Evolutionary conservation across 2,113 vertebrate genomes (phyloP).

Genomic region (Chauna torquata): DNA sequence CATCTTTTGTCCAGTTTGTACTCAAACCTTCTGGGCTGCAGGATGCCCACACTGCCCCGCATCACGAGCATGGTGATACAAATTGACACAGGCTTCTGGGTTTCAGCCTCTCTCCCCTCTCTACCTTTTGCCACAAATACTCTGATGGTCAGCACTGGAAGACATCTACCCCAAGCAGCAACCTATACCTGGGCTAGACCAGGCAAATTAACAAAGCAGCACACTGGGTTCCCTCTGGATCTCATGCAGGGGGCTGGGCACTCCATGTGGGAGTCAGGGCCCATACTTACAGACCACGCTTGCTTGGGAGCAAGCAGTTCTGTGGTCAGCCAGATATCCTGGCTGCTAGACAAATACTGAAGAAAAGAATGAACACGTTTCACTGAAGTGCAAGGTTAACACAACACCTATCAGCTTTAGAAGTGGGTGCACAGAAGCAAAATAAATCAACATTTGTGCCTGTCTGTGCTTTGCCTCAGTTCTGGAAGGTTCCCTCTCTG

Average conservation of each 20-base stretch:
- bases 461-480: background rate
- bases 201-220: background rate
- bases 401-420: background rate
- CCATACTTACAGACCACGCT: background rate
- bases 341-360: background rate
- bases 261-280: background rate
- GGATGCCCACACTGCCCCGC: background rate
- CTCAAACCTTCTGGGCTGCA: background rate
- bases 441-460: background rate
- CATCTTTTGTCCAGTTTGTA: background rate
- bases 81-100: background rate
- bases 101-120: background rate
- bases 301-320: background rate
- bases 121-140: background rate
- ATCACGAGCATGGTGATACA: background rate
- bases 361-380: background rate
- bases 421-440: background rate
- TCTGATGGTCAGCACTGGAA: background rate
- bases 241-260: accelerated
- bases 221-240: background rate
- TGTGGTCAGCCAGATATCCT: background rate
- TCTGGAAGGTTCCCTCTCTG: background rate
- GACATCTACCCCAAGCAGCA: background rate
- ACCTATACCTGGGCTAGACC: background rate
- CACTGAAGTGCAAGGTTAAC: background rate